Conservation (phyloP, 2,113 vertebrate genomes). For the Mus musculus region DNA sequence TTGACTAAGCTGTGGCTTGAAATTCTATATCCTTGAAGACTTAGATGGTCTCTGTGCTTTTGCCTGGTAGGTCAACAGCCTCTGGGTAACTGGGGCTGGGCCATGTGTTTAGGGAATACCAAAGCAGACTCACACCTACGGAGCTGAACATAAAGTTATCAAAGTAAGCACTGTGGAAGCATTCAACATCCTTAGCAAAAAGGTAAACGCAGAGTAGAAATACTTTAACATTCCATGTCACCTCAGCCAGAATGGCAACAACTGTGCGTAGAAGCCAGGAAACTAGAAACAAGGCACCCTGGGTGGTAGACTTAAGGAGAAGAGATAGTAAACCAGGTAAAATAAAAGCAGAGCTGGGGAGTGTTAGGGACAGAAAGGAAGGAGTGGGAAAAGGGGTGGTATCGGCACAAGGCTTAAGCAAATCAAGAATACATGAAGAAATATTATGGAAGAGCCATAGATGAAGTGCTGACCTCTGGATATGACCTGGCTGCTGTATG, state of each 20-base stretch:
- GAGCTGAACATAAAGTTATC: neutral
- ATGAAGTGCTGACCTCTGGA: neutral
- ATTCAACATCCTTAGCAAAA: neutral
- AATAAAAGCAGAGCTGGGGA: neutral
- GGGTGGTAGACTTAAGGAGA: neutral
- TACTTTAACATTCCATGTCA: neutral
- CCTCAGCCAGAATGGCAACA: neutral
- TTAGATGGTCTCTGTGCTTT: neutral
- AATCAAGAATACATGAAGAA: neutral
- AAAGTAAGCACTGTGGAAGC: neutral
- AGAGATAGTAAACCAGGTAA: neutral
- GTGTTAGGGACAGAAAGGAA: neutral
- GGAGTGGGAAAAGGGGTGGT: neutral
- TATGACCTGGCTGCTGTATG: too few species aligned
- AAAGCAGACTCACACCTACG: neutral
- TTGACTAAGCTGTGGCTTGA: neutral
- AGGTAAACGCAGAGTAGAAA: neutral
- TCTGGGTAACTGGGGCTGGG: neutral
- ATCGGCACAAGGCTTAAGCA: too few species aligned
- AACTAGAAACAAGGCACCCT: neutral
- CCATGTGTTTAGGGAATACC: accelerated
- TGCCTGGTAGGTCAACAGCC: neutral
- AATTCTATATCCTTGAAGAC: neutral
- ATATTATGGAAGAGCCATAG: neutral
- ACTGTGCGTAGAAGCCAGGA: neutral